Base-by-base conservation (phyloP, 1,140 invertebrate species). In the Lithobius niger region DNA sequence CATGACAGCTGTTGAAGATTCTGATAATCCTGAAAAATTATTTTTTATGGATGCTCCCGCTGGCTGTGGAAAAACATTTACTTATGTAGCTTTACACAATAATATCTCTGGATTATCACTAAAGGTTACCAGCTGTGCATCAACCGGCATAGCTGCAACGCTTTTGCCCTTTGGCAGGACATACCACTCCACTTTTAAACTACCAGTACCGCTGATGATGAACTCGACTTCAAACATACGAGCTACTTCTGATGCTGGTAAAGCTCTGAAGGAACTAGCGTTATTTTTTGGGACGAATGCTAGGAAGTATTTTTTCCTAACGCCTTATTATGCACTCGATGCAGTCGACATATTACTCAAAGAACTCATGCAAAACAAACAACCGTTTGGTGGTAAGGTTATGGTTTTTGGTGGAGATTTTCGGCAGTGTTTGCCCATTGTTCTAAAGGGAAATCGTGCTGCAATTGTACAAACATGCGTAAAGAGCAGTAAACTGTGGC, bases 361-460 rank as follows among this genome's bases (percentile, higher is more conserved):
- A 54, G 61, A 66, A 28, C n/a, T 69, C 16, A 53, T 27, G 16
- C 28, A 58, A 26, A 57, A 44, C 18, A 2, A 43, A 13, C 22
- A 27, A 22, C 62, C 59, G 36, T 69, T 64, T 54, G 62, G 65
- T n/a, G 64, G 66, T 21, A 59, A 57, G 28, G 48, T 60, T 6
- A 50, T 65, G 0, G 21, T 69, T 15, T 42, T 69, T 2, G 60
- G 61, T 2, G 62, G 66, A n/a, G 66, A 67, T 56, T 67, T 64
- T 54, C 53, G 60, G 15, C 65, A 67, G 54, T 57, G 54, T 2
- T 28, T 64, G 10, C 63, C 64, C n/a, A 57, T 67, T 24, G 36
- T 62, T 36, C 13, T 22, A 43, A 15, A 50, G n/a, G 61, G 59
- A 50, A 53, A 58, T 21, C 36, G 57, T 31, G 52, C 61, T 6